These are phyloP conservation scores for Lithosia quadra DNA, from an alignment of 2,888 invertebrate genomes.

Conservation along the genomic window DNA sequence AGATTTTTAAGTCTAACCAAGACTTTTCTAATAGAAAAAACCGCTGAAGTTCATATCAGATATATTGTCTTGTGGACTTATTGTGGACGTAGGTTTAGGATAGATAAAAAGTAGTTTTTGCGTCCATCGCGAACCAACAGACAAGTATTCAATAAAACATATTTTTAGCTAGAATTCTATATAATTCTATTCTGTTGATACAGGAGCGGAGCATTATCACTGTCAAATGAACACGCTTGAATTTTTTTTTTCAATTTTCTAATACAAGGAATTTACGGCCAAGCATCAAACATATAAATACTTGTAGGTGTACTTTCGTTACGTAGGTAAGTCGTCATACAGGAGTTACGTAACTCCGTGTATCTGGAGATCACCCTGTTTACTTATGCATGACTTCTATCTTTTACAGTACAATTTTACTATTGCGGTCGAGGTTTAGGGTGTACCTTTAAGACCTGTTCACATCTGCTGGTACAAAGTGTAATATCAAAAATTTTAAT, in stretches of 20 bases:
- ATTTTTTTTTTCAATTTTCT: neutral
- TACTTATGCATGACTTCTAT: conserved; percentile 39
- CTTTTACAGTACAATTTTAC: conserved; percentile 13
- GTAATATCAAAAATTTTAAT: too few species aligned
- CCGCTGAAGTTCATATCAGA: too few species aligned
- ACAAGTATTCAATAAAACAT: too few species aligned
- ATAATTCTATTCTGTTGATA: neutral
- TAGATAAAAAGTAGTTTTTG: too few species aligned
- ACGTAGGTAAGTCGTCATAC: conserved; percentile 3
- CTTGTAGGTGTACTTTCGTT: neutral
- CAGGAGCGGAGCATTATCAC: neutral
- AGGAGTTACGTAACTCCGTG: neutral
- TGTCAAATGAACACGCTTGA: neutral
- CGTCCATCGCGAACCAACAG: too few species aligned
- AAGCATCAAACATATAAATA: neutral
- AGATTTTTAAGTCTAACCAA: too few species aligned
- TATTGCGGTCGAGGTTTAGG: neutral
- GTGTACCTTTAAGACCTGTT: neutral
- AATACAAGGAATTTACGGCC: neutral
- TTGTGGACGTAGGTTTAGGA: too few species aligned
- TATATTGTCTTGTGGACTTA: too few species aligned
- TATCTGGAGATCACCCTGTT: conserved; percentile 22
- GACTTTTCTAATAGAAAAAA: too few species aligned
- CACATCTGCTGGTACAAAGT: neutral
- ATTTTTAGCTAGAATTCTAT: too few species aligned